Base-by-base conservation (phyloP, 2,888 invertebrate genomes). In the Yponomeuta malinellus region DNA sequence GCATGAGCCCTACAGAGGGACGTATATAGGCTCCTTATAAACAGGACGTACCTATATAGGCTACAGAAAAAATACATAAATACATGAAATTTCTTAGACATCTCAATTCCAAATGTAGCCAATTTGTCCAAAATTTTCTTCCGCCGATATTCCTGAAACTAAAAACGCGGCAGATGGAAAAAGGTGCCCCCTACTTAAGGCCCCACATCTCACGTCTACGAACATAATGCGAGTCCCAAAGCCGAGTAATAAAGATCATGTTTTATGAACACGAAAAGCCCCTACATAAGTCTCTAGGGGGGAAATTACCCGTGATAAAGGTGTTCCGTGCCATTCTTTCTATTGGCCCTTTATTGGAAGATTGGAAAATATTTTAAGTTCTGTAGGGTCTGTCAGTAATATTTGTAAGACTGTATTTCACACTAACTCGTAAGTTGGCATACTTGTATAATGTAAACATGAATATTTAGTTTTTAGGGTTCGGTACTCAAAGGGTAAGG, bases 221-320 rank as follows among this genome's bases (percentile, higher is more conserved):
- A 2, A 23, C 67, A 33, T 67, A 67, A 37, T 68, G 23, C 48
- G 68, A 68, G 68, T 76, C 78, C 76, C 76, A 78, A 78, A 77
- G 75, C 77, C 75, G 74, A 75, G 80, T 83, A 85, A 82, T 86
- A 86, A 86, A 85, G 78, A 79, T 79, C 77, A 82, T 83, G 82
- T 83, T 85, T 84, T 86, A 86, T 79, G 78, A 76, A 76, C 77
- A 76, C 76, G 76, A 12, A 10, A 9, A 67, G 48, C 59, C 52
- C 52, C 52, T 9, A n/a, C 48, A 68, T 43, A 43, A 68, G 68
- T 64, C 33, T 70, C 64, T 15, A 15, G 52, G 52, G 52, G 52
- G 64, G 64, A 48, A 65, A 65, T 31, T 65, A 59, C 52, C 52
- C 52, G 52, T 65, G 65, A 65, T 65, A 31, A 33, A 65, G 65